Evolutionary conservation across 2,113 vertebrate genomes (phyloP), one percentile per base, ranked within the genome.

Genomic region (Hippopotamus amphibius): DNA sequence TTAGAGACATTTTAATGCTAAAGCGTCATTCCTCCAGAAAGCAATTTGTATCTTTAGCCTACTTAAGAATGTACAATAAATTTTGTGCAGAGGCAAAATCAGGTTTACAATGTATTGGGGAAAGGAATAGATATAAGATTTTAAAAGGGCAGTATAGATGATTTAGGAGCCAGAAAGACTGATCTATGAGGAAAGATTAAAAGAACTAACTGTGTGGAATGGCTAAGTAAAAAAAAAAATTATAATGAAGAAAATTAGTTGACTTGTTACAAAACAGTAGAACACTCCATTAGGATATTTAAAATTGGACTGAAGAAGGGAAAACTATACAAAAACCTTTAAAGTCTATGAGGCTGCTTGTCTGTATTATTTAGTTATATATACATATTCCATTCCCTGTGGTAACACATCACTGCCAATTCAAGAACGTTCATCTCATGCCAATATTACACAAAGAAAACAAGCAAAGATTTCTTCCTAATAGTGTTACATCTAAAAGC

Each of bases 11-110:
- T 80, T 93, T 92, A 87, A 74, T 30, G 83, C 93, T 80, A 93
- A 79, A 92, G 41, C 48, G 50, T 50, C 53, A 74, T 80, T 95
- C 79, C 76, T 93, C 61, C 33, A 59, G 81, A 97, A 96, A 93
- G 93, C 72, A 93, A 96, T 93, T 96, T 89, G 53, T 93, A 95
- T 87, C 89, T 92, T 93, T 76, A 92, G 74, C 66, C 93, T 90
- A 71, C 65, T 96, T 95, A 97, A 77, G 94, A 86, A 90, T 89
- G 43, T 91, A 66, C 37, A 83, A 97, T 96, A 95, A 92, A 97
- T 97, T 97, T 84, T 92, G 82, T 92, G 79, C 41, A 72, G 48
- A 93, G 68, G 17, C 16, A 74, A 97, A 88, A 87, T 82, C 69
- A 68, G 71, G 96, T 93, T 96, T 95, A 86, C 68, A 87, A 92